Percentiles rank a stretch among this genome's conserved stretches.
phyloP scores from a whole-genome alignment of 2,888 invertebrate species.

The Uloborus plumipes region DNA sequence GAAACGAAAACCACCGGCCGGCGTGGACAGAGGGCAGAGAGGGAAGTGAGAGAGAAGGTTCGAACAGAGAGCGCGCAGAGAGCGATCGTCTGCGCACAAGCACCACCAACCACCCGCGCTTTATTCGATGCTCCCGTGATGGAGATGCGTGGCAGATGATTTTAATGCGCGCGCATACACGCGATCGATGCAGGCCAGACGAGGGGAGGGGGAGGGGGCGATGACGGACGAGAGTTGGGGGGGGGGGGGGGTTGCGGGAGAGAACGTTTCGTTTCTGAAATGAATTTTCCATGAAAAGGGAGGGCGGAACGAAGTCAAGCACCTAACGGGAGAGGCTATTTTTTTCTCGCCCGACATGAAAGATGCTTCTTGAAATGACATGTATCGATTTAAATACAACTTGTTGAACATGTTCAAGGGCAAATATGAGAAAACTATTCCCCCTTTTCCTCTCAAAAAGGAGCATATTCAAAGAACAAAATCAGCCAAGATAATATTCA shows the following conservation, averaged over 20 bases:
- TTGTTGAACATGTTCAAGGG: no score
- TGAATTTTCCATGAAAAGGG: no score
- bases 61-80: constrained; percentile 8
- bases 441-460: no score
- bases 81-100: not conserved
- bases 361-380: no score
- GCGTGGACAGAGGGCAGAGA: constrained; percentile 16
- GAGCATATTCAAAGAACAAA: no score
- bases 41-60: constrained; percentile 16
- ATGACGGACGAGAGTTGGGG: not conserved
- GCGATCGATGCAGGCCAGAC: constrained; percentile 30
- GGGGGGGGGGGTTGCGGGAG: constrained; percentile 8
- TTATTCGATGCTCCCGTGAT: constrained; percentile 19
- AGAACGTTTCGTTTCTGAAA: not conserved
- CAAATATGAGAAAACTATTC: no score
- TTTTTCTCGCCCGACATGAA: no score
- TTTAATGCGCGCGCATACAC: constrained; percentile 15
- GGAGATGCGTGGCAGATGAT: constrained; percentile 32
- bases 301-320: no score
- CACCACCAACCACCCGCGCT: constrained; percentile 6
- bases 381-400: no score
- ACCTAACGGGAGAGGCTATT: no score
- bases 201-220: constrained; percentile 22
- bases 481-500: no score
- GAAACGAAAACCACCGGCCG: constrained; percentile 33